These are phyloP conservation scores for Drosophila mauritiana DNA, from an alignment of 1,140 invertebrate species.

Conservation along the genomic window DNA sequence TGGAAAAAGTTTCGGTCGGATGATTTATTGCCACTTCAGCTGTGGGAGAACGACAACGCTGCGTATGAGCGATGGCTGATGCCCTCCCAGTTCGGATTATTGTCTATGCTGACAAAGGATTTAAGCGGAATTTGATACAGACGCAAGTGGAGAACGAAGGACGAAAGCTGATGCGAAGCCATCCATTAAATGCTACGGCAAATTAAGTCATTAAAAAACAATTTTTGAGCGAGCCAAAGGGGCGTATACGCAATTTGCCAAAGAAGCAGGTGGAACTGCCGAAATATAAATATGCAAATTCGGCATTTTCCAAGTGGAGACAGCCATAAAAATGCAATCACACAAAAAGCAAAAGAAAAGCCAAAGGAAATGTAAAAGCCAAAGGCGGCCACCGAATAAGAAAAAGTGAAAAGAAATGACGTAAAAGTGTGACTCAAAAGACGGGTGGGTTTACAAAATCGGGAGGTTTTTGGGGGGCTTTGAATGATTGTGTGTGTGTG, in stretches of 20 bases:
- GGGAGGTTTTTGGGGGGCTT: not conserved
- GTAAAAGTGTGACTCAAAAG: slow-evolving; percentile 68
- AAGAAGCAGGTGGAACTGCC: slow-evolving; percentile 39
- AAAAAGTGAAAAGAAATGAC: slow-evolving; percentile 76
- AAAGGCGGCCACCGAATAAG: slow-evolving; percentile 45
- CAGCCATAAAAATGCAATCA: slow-evolving; percentile 56
- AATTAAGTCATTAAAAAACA: slow-evolving; percentile 80
- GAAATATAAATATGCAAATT: slow-evolving; percentile 71
- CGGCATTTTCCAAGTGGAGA: slow-evolving; percentile 17
- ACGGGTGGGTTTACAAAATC: not conserved
- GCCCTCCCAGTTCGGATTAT: slow-evolving; percentile 21
- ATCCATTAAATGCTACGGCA: slow-evolving; percentile 65
- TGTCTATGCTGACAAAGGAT: slow-evolving; percentile 63
- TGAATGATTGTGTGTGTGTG: not conserved
- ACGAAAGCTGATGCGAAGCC: slow-evolving; percentile 24
- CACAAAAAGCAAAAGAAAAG: slow-evolving; percentile 41
- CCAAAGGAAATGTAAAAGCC: slow-evolving; percentile 50
- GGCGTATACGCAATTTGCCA: slow-evolving; percentile 57
- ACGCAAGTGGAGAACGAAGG: slow-evolving; percentile 7
- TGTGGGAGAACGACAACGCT: slow-evolving; percentile 27
- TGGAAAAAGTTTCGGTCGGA: slow-evolving; percentile 64
- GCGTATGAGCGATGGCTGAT: slow-evolving; percentile 71
- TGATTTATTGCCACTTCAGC: slow-evolving; percentile 72
- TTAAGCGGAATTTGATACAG: slow-evolving; percentile 70
- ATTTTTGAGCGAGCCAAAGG: slow-evolving; percentile 32